These are phyloP conservation scores for Plebejus argus DNA, from an alignment of 2,888 invertebrate species.

Conservation along the genomic window DNA sequence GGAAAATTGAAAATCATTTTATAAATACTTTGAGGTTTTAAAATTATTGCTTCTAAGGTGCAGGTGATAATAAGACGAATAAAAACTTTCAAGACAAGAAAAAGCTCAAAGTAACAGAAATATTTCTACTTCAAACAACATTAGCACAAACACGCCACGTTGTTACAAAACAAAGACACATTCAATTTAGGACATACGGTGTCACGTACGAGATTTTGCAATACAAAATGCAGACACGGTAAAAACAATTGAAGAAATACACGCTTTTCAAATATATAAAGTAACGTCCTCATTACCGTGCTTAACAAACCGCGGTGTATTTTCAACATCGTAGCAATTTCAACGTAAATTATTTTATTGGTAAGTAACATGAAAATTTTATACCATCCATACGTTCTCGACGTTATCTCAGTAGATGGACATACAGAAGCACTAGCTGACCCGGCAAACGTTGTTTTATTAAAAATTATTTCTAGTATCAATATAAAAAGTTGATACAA, in stretches of 20 bases:
- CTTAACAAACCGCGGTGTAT: constrained; percentile 56
- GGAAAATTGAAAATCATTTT: neutral
- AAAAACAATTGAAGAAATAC: constrained; percentile 52
- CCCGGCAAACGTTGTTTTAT: too few relatives aligned
- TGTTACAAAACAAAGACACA: constrained; percentile 11
- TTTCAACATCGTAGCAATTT: constrained; percentile 31
- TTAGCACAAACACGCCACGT: constrained; percentile 15
- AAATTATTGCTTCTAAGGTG: neutral
- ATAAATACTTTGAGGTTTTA: neutral
- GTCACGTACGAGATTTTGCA: constrained; percentile 35
- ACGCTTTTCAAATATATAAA: constrained; percentile 57
- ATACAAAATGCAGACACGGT: constrained; percentile 53
- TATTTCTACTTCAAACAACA: constrained; percentile 19
- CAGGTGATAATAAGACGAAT: neutral
- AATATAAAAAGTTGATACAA: too few relatives aligned
- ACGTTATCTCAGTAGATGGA: neutral
- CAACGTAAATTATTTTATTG: constrained; percentile 7
- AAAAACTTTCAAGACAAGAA: neutral
- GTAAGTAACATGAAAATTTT: constrained; percentile 3
- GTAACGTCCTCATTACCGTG: constrained; percentile 51
- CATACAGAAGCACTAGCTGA: neutral
- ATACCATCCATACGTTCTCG: too few relatives aligned
- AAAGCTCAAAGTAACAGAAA: neutral
- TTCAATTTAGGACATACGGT: constrained; percentile 12
- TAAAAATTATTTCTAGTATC: too few relatives aligned